Evolutionary conservation across 2,888 invertebrate species (phyloP).

Genomic region (Amphipyra berbera): DNA sequence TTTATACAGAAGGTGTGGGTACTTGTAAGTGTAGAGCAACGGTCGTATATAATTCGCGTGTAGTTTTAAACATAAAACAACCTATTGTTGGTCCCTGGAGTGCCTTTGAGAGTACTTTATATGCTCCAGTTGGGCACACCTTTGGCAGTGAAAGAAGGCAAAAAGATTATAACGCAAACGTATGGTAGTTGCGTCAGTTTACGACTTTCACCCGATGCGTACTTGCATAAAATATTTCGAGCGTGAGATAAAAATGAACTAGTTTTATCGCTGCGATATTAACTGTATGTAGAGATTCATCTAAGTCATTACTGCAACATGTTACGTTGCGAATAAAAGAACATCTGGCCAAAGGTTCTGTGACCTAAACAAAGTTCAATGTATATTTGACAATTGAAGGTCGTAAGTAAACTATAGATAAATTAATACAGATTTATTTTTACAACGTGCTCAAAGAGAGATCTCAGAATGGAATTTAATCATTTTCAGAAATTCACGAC

Average conservation of each 20-base stretch:
- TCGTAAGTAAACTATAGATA: slow-evolving; percentile 16
- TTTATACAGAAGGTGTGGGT: slow-evolving; percentile 63
- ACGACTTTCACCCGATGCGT: slow-evolving; percentile 47
- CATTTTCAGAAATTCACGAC: slow-evolving; percentile 17
- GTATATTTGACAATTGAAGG: slow-evolving; percentile 44
- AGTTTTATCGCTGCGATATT: slow-evolving; percentile 26
- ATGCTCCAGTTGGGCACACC: slow-evolving; percentile 73
- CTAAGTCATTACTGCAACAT: slow-evolving; percentile 34
- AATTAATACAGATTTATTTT: slow-evolving; percentile 23
- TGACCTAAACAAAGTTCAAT: slow-evolving; percentile 44
- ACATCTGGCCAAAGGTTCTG: slow-evolving; percentile 36
- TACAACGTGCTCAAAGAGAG: slow-evolving; percentile 9
- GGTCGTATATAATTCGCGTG: slow-evolving; percentile 68
- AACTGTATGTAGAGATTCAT: slow-evolving; percentile 20
- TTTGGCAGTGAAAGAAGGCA: slow-evolving; percentile 65
- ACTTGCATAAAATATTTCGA: slow-evolving; percentile 22
- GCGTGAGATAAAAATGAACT: slow-evolving; percentile 27
- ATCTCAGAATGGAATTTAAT: slow-evolving; percentile 12
- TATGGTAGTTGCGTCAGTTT: slow-evolving; percentile 54
- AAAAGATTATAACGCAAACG: slow-evolving; percentile 57
- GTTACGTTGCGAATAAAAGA: slow-evolving; percentile 29
- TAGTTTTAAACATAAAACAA: slow-evolving; percentile 75
- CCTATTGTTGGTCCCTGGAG: slow-evolving; percentile 78
- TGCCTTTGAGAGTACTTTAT: slow-evolving; percentile 76
- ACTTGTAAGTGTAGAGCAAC: slow-evolving; percentile 64